Evolutionary conservation across 2,888 invertebrate genomes (phyloP).

Genomic region (Epicampocera succincta): DNA sequence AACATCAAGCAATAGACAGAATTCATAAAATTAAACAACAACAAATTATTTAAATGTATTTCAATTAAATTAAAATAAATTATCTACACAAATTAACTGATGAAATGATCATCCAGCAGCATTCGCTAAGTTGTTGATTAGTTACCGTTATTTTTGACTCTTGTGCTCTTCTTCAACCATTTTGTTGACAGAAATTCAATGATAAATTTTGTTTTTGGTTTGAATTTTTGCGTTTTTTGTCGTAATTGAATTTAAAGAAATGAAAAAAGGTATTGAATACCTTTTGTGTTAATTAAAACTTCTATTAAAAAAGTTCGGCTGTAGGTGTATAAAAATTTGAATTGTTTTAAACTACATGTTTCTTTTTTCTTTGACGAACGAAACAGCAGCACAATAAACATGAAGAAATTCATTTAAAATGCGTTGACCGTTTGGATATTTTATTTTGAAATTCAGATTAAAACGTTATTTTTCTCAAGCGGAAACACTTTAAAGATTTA

Average conservation of each 20-base stretch:
- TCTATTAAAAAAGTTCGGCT: slow-evolving; percentile 30
- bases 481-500: slow-evolving; percentile 39
- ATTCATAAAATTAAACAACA: slow-evolving; percentile 4
- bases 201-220: background rate
- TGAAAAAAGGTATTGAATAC: background rate
- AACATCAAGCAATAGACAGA: slow-evolving; percentile 4
- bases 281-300: slow-evolving; percentile 46
- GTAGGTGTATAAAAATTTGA: slow-evolving; percentile 30
- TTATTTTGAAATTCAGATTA: slow-evolving; percentile 36
- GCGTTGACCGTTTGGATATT: slow-evolving; percentile 15
- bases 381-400: background rate
- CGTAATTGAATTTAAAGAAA: slow-evolving; percentile 2
- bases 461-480: slow-evolving; percentile 1
- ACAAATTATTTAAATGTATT: background rate
- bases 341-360: background rate
- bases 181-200: background rate
- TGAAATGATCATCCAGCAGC: too few species aligned
- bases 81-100: too few species aligned
- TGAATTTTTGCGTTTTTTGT: background rate
- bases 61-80: too few species aligned
- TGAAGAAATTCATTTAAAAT: slow-evolving; percentile 29
- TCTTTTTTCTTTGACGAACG: background rate
- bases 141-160: background rate
- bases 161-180: background rate
- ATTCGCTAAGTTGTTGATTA: too few species aligned